These are phyloP conservation scores for Irena cyanogastra DNA, from an alignment of 2,113 vertebrate genomes.

Conservation along the genomic window DNA sequence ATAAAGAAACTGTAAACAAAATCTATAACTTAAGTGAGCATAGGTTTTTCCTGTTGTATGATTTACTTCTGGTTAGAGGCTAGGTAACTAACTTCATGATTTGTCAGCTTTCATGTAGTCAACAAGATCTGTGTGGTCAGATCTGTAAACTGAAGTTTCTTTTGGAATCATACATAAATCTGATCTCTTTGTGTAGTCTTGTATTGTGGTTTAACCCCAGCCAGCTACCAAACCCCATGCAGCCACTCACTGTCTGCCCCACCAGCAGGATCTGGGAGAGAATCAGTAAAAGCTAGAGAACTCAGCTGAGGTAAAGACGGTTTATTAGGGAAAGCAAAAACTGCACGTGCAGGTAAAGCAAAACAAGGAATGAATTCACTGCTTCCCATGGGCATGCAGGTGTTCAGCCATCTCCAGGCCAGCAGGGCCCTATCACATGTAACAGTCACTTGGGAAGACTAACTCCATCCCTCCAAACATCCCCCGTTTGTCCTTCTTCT, in stretches of 20 bases:
- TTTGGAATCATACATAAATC: neutral
- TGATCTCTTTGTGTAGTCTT: neutral
- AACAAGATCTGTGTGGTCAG: neutral
- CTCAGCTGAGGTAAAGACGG: neutral
- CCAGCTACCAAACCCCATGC: neutral
- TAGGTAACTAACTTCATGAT: neutral
- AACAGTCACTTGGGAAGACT: neutral
- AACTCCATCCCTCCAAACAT: neutral
- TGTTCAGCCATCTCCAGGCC: neutral
- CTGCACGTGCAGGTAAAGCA: neutral
- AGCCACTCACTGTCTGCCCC: rapidly evolving
- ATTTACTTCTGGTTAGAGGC: neutral
- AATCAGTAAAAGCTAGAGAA: neutral
- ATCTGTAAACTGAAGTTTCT: neutral
- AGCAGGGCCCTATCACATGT: neutral
- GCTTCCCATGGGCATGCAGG: neutral
- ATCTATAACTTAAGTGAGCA: neutral
- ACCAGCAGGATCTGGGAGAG: neutral
- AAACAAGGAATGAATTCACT: neutral
- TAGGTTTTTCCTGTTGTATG: neutral
- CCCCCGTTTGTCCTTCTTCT: neutral
- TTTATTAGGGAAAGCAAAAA: neutral
- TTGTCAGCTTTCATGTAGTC: neutral
- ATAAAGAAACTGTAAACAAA: neutral
- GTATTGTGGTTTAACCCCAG: neutral